Evolutionary conservation across 1,140 invertebrate genomes (phyloP).

Genomic region (Drosophila repleta): DNA sequence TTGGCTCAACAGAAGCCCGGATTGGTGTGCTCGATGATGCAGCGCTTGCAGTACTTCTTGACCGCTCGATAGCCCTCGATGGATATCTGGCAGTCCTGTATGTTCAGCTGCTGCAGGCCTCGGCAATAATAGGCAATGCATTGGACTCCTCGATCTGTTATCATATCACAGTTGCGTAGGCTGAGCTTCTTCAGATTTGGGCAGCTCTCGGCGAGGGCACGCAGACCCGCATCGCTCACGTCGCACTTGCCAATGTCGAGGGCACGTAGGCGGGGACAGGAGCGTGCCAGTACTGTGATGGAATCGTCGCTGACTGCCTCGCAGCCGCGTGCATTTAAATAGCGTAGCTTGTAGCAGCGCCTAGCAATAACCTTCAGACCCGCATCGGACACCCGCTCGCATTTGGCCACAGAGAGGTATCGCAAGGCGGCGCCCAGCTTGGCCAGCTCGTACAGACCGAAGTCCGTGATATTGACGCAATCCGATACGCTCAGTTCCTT

Average conservation of each 20-base stretch:
- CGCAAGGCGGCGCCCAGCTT: slow-evolving; percentile 92
- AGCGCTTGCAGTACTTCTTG: slow-evolving; percentile 95
- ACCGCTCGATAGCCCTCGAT: slow-evolving; percentile 94
- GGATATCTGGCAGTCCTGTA: slow-evolving; percentile 95
- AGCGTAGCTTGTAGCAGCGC: slow-evolving; percentile 94
- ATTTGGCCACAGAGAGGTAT: slow-evolving; percentile 95
- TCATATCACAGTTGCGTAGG: slow-evolving; percentile 93
- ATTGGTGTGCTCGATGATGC: slow-evolving; percentile 97
- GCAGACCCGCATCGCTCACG: slow-evolving; percentile 93
- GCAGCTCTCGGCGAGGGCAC: slow-evolving; percentile 93
- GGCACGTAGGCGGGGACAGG: slow-evolving; percentile 92
- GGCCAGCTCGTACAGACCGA: slow-evolving; percentile 94
- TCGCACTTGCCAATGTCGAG: slow-evolving; percentile 96
- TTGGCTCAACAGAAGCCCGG: slow-evolving; percentile 91
- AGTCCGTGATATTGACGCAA: slow-evolving; percentile 94
- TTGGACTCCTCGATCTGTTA: slow-evolving; percentile 94
- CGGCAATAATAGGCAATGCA: slow-evolving; percentile 94
- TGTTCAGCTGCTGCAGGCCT: slow-evolving; percentile 94
- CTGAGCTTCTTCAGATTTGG: slow-evolving; percentile 95
- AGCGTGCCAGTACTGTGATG: slow-evolving; percentile 91
- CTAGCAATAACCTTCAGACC: slow-evolving; percentile 94
- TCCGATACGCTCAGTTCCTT: slow-evolving; percentile 95
- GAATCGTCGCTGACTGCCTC: slow-evolving; percentile 96
- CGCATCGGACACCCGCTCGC: slow-evolving; percentile 93
- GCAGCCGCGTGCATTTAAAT: slow-evolving; percentile 95